Percentiles rank a stretch among this genome's conserved stretches.
phyloP scores from a whole-genome alignment of 2,113 vertebrate genomes.

The Periophthalmus modestus region DNA sequence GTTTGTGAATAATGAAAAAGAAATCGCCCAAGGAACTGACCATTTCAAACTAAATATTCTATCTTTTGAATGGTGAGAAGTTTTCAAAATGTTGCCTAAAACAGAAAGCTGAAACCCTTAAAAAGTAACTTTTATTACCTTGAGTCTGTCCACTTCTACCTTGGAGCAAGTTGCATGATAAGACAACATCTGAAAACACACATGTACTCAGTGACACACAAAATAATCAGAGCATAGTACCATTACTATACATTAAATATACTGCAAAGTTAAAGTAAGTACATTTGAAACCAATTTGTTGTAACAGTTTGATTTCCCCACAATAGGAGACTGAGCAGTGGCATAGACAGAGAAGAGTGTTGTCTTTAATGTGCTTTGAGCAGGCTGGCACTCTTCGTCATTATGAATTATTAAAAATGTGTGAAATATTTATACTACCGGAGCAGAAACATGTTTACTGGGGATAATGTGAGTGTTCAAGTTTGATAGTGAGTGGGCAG shows the following conservation, averaged over 20 bases:
- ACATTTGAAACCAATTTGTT: constrained; percentile 13
- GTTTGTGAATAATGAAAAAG: too few relatives aligned
- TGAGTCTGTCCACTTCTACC: constrained; percentile 81
- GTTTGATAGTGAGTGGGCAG: constrained; percentile 45
- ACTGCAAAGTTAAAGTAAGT: constrained; percentile 16
- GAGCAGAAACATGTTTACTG: constrained; percentile 52
- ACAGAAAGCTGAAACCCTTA: too few relatives aligned
- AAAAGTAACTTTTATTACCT: constrained; percentile 57
- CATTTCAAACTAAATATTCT: too few relatives aligned
- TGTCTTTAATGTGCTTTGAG: constrained; percentile 41
- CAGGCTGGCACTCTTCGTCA: constrained; percentile 41
- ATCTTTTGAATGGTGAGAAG: too few relatives aligned
- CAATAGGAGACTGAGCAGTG: background rate
- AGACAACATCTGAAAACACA: constrained; percentile 76
- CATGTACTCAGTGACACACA: background rate
- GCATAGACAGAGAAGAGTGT: constrained; percentile 17
- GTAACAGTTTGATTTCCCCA: background rate
- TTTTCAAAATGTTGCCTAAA: too few relatives aligned
- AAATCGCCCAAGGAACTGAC: too few relatives aligned
- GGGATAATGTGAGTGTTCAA: constrained; percentile 37
- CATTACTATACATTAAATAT: background rate
- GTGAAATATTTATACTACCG: constrained; percentile 59
- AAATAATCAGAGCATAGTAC: constrained; percentile 2
- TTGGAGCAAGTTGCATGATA: constrained; percentile 83
- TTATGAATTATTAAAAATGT: constrained; percentile 58